phyloP scores from a whole-genome alignment of 2,888 invertebrate species.

The Drosophila villosipedis region DNA sequence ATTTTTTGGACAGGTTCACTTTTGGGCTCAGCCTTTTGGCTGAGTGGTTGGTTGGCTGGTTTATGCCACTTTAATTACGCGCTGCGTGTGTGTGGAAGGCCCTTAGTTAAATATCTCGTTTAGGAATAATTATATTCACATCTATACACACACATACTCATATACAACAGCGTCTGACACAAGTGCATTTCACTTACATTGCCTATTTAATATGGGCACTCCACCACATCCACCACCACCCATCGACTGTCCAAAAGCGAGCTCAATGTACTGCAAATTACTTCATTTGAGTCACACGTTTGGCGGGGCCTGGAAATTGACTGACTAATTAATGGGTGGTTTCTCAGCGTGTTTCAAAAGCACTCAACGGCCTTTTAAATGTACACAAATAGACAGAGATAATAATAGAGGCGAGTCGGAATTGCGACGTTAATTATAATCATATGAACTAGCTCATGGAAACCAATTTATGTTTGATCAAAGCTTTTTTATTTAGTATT shows the following conservation, averaged over 20 bases:
- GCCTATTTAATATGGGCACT: slow-evolving; percentile 37
- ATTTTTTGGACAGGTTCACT: slow-evolving; percentile 48
- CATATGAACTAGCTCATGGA: not conserved
- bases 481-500: not conserved
- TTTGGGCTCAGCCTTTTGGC: slow-evolving; percentile 5
- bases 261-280: slow-evolving; percentile 49
- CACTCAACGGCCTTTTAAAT: not conserved
- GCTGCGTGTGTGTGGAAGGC: slow-evolving; percentile 54
- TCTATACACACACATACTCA: not conserved
- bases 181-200: slow-evolving; percentile 46
- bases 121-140: slow-evolving; percentile 69
- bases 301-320: not conserved
- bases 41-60: slow-evolving; percentile 1
- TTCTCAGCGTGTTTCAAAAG: slow-evolving; percentile 9
- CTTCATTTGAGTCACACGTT: slow-evolving; percentile 49
- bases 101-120: slow-evolving; percentile 77
- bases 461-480: not conserved
- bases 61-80: slow-evolving; percentile 55
- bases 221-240: not conserved
- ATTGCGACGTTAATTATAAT: not conserved
- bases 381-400: not conserved
- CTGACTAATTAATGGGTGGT: slow-evolving; percentile 41
- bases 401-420: not conserved
- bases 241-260: not conserved
- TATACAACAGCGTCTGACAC: slow-evolving; percentile 17